Percentiles rank a stretch among this genome's conserved stretches.
Conservation (phyloP, 2,888 invertebrate genomes). For the Congeria kusceri region DNA sequence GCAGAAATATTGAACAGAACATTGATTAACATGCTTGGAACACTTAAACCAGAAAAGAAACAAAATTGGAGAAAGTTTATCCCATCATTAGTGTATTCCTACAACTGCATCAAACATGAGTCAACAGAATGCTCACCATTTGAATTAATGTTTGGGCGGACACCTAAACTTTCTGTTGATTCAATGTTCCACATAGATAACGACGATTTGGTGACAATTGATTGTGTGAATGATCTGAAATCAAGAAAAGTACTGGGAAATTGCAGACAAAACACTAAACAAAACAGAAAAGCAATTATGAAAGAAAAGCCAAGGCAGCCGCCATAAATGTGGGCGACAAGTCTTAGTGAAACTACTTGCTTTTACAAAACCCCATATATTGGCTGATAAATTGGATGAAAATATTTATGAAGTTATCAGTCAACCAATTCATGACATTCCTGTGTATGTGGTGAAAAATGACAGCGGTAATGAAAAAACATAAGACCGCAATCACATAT, state of each 20-base stretch:
- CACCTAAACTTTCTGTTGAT: slow-evolving; percentile 20
- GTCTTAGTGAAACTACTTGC: slow-evolving; percentile 20
- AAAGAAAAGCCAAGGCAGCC: slow-evolving; percentile 9
- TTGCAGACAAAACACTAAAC: slow-evolving; percentile 6
- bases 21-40: slow-evolving; percentile 47
- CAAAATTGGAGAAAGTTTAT: slow-evolving; percentile 41
- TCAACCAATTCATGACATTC: slow-evolving; percentile 8
- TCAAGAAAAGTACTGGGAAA: not conserved
- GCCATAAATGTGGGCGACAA: slow-evolving; percentile 4
- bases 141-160: slow-evolving; percentile 49
- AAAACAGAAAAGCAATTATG: slow-evolving; percentile 6
- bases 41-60: slow-evolving; percentile 41
- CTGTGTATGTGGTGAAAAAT: slow-evolving; percentile 10
- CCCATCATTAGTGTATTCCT: slow-evolving; percentile 36
- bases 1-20: slow-evolving; percentile 49
- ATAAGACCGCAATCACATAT: slow-evolving; percentile 10
- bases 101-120: slow-evolving; percentile 48
- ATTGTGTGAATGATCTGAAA: slow-evolving; percentile 12
- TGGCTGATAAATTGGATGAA: slow-evolving; percentile 12
- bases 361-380: slow-evolving; percentile 5
- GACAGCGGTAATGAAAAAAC: not conserved
- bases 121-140: slow-evolving; percentile 33
- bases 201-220: not conserved
- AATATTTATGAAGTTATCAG: not conserved
- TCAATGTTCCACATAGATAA: slow-evolving; percentile 10